Base-by-base conservation (phyloP, 1,140 invertebrate species). In the Eufriesea mexicana region DNA sequence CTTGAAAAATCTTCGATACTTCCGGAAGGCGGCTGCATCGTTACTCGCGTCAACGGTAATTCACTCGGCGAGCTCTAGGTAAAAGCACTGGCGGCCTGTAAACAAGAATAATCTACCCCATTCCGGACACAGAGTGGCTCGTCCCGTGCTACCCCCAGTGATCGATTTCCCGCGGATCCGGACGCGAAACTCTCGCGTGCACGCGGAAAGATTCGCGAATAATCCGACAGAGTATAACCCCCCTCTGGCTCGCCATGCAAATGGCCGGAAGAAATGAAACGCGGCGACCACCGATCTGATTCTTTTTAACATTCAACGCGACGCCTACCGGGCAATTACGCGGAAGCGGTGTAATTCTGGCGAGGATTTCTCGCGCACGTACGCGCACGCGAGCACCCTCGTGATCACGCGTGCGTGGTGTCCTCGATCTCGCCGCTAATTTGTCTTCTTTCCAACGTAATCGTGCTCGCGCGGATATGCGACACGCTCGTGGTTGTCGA, bases 241-340 rank as follows among this genome's bases (percentile, higher is more conserved):
- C n/a, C n/a, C n/a, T n/a, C n/a, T n/a, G n/a, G 10, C 42, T 61
- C 20, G 10, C 28, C 47, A 72, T 79, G 78, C 78, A 51, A 72
- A 79, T n/a, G 23, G 2, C 20, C 66, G 55, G 35, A 49, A 42
- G 67, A 72, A 72, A 79, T 79, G 67, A 72, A 72, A 79, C 67
- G 78, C 0, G 54, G 6, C 28, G 45, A 9, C n/a, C 20, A 23
- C 9, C 42, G 59, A 42, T n/a, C 25, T 18, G 42, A 59, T 66
- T 73, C 77, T 81, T 87, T 87, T 87, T 84, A 87, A 57, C 67
- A 87, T 88, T 88, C 85, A 67, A 6, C 35, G 10, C 71, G 42
- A 55, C 72, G 67, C 16, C 23, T 57, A 28, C 23, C 67, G 49
- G 55, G 28, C 86, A 77, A 86, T 88, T 88, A 86, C 47, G 61